These are phyloP conservation scores for Mugil cephalus DNA, from an alignment of 2,113 vertebrate species.

Conservation along the genomic window DNA sequence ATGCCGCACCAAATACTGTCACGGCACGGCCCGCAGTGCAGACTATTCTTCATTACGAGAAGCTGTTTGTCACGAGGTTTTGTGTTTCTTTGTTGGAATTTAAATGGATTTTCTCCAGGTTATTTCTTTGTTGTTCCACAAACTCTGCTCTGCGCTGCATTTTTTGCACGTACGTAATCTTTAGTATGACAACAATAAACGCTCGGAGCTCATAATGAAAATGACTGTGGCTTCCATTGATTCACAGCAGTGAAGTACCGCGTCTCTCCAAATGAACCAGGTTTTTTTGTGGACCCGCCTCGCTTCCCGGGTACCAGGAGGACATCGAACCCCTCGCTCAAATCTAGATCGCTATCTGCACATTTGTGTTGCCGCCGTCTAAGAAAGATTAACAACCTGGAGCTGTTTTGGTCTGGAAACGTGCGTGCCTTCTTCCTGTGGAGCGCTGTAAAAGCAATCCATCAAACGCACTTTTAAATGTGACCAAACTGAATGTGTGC, in stretches of 20 bases:
- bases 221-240: constrained; percentile 5
- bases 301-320: not conserved
- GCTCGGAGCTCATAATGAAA: not conserved
- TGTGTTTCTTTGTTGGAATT: constrained; percentile 13
- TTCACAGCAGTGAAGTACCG: not conserved
- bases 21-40: constrained; percentile 10
- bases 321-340: not conserved
- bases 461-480: not conserved
- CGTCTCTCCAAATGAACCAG: not conserved
- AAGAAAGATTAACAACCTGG: constrained; percentile 5
- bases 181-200: not conserved
- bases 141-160: not conserved
- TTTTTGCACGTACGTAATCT: not conserved
- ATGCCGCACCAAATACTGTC: constrained; percentile 54
- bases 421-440: constrained; percentile 19
- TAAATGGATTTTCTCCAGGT: constrained; percentile 36
- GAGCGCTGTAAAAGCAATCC: not conserved
- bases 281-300: no score
- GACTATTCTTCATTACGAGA: not conserved
- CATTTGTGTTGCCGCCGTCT: not conserved
- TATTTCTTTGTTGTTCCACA: constrained; percentile 33
- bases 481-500: constrained; percentile 2
- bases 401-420: constrained; percentile 17
- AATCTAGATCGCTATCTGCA: not conserved
- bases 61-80: constrained; percentile 1